Base-by-base conservation (phyloP, 2,797 vertebrate genomes). In the Champsocephalus esox region DNA sequence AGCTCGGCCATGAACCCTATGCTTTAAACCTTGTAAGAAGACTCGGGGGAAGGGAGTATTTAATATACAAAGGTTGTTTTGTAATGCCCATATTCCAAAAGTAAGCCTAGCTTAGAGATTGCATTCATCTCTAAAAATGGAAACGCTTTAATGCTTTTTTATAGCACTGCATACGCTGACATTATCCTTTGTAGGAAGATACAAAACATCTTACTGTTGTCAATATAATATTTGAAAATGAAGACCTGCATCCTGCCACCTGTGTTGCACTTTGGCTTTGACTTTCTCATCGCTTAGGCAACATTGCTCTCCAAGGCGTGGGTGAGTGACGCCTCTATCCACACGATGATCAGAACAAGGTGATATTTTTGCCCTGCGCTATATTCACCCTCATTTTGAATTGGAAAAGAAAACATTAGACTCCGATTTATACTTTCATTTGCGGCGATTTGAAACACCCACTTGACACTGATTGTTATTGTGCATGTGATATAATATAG, bases 21-120 rank as follows among this genome's bases (percentile, higher is more conserved):
- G n/a, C 62, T 64, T 66, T 66, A 71, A 77, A 48, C 17, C 45
- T 10, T n/a, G 76, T 69, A 85, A 76, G 56, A 87, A 64, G 52
- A 88, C 43, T 52, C 76, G 84, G 54, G 28, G 70, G 74, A 77
- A n/a, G 64, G 38, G 21, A 46, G 24, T 70, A 45, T 79, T 74
- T 71, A 45, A 44, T 38, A 7, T 57, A 54, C 46, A 77, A 45
- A 69, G 12, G 11, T 55, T 64, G 32, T 63, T 76, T 73, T 3
- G 45, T 59, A 56, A 32, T 43, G 12, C 11, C 34, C 12, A 24
- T 60, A 73, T 81, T 74, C 41, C 60, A 46, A 77, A 57, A 56
- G 24, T 54, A 65, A 58, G n/a, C 55, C 24, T 1, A 56, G 12
- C 63, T 34, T 52, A 51, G 19, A 58, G 28, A 58, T 8, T 19